Evolutionary conservation across 1,140 invertebrate genomes (phyloP).

Genomic region (Doryteuthis pealeii): DNA sequence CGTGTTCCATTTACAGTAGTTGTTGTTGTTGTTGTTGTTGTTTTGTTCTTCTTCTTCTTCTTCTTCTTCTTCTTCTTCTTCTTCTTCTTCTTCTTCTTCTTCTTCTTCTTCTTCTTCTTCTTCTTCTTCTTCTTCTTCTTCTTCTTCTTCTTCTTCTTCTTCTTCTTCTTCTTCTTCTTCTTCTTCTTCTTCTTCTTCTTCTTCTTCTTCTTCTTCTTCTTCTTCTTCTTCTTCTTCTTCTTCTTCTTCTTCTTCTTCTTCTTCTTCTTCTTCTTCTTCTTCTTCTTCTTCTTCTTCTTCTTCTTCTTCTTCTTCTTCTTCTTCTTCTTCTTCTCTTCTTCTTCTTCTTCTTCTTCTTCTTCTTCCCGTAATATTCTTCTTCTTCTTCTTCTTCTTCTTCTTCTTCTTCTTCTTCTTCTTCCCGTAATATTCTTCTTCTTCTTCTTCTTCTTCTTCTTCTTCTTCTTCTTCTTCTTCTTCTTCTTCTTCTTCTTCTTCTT

Average conservation of each 20-base stretch:
- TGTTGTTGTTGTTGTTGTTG: no score
- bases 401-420: constrained; percentile 11
- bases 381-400: no score
- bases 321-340: constrained; percentile 14
- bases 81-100: background rate
- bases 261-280: constrained; percentile 16
- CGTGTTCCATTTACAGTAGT: background rate
- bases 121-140: background rate
- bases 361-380: no score
- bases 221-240: constrained; percentile 18
- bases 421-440: no score
- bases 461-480: constrained; percentile 17
- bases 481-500: constrained; percentile 3
- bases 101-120: constrained; percentile 3
- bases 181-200: constrained; percentile 19
- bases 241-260: no score
- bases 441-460: constrained; percentile 2
- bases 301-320: constrained; percentile 17
- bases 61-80: background rate
- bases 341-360: constrained; percentile 10
- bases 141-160: constrained; percentile 16
- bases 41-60: no score
- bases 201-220: constrained; percentile 22
- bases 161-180: constrained; percentile 5
- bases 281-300: constrained; percentile 16